phyloP scores from a whole-genome alignment of 2,797 vertebrate genomes.

The Lepus oiostolus region DNA sequence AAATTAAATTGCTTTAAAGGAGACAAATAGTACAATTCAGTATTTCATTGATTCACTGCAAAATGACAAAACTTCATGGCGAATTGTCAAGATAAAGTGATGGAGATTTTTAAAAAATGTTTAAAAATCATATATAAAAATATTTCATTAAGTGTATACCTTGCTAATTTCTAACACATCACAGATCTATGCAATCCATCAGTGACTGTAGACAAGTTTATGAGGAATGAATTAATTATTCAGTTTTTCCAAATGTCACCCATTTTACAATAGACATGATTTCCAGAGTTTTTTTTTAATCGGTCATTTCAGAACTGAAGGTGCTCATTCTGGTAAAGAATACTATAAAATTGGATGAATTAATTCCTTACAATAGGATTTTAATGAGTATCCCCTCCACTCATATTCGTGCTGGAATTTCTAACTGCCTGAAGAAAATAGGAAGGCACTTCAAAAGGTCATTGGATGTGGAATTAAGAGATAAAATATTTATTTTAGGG shows the following conservation, averaged over 20 bases:
- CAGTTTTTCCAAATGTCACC: conserved; percentile 56
- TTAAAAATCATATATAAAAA: conserved; percentile 47
- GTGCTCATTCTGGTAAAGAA: conserved; percentile 45
- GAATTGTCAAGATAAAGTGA: conserved; percentile 55
- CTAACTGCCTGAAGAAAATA: background rate
- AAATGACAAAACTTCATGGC: conserved; percentile 51
- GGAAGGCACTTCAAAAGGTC: no score
- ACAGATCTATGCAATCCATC: conserved; percentile 30
- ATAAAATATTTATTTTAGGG: no score
- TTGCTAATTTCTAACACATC: conserved; percentile 19
- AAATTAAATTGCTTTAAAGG: conserved; percentile 78
- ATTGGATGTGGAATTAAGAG: no score
- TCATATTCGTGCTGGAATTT: background rate
- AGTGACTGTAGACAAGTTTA: background rate
- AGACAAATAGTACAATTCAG: conserved; percentile 70
- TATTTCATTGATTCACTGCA: conserved; percentile 49
- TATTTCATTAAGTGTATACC: conserved; percentile 23
- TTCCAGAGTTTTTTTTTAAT: conserved; percentile 15
- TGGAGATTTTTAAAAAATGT: background rate
- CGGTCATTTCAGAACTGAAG: conserved; percentile 7
- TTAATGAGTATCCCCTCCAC: background rate
- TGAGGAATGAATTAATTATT: conserved; percentile 68
- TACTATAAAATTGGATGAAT: conserved; percentile 11
- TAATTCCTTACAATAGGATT: background rate
- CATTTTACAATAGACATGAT: conserved; percentile 37